Base-by-base conservation (phyloP, 1,140 invertebrate species). In the Tribolium castaneum region DNA sequence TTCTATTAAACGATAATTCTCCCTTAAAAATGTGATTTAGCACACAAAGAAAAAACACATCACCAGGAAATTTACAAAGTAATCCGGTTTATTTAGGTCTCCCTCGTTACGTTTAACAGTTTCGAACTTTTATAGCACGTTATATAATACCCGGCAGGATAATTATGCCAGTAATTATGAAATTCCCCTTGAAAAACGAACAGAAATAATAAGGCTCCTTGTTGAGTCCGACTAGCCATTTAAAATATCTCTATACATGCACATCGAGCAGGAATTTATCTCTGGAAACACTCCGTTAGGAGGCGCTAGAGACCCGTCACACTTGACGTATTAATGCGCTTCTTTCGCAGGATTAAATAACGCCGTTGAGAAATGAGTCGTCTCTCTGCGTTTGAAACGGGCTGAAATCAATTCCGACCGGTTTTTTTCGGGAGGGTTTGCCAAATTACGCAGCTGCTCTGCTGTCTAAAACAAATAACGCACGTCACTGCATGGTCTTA, bases 241-340 rank as follows among this genome's bases (percentile, higher is more conserved):
- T 72, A 72, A 30, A 72, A 72, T 72, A 72, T 72, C 14, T 72
- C 9, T 50, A 72, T 71, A 70, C 13, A 70, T 72, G 45, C 50
- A 72, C 50, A 72, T 52, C 70, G 50, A 25, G 45, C 39, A 72
- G 70, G 70, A 51, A 52, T 72, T 70, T 72, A 72, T 72, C 70
- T 72, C 45, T 16, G 70, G 50, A 19, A 72, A 72, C 70, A 72
- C 70, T 72, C 70, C 39, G 35, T 50, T 50, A 52, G 50, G 39
- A 52, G 14, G 70, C 35, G 70, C 70, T 25, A 25, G 70, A 72
- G 70, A 72, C 70, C 70, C 70, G 70, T 72, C 70, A 72, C 70
- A 72, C 70, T 72, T 72, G 70, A 72, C 70, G 39, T 72, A 72
- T 72, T 72, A 72, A 72, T 72, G 70, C 70, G 70, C 50, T 72